Evolutionary conservation across 2,888 invertebrate genomes (phyloP).

Genomic region (Apodemia duryi): DNA sequence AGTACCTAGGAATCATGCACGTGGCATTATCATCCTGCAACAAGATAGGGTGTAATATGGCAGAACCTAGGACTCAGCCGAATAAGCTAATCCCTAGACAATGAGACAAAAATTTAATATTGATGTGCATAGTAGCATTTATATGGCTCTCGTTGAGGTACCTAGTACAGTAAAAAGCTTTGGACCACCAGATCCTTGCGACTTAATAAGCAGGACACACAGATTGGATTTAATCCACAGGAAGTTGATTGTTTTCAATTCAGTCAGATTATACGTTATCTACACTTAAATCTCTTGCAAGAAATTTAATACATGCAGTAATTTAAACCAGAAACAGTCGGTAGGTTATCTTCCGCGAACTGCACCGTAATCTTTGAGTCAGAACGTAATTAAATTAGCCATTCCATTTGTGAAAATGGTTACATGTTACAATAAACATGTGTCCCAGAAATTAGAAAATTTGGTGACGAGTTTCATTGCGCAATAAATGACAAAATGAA

Average conservation of each 20-base stretch:
- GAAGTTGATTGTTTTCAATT: not conserved
- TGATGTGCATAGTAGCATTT: too few relatives aligned
- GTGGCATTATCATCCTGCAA: too few relatives aligned
- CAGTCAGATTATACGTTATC: not conserved
- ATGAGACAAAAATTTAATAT: too few relatives aligned
- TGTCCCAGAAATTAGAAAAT: not conserved
- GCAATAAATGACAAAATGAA: too few relatives aligned
- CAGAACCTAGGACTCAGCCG: too few relatives aligned
- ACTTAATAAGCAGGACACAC: not conserved
- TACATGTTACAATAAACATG: constrained; percentile 23
- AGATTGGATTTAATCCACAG: not conserved
- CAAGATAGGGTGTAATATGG: too few relatives aligned
- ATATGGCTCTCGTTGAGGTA: too few relatives aligned
- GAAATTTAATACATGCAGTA: not conserved
- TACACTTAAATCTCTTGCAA: not conserved
- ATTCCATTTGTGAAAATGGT: constrained; percentile 30
- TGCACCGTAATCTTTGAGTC: constrained; percentile 51
- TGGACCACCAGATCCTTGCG: not conserved
- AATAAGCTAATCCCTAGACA: too few relatives aligned
- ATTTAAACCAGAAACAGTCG: not conserved
- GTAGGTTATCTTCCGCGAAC: constrained; percentile 52
- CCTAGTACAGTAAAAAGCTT: not conserved
- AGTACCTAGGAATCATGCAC: too few relatives aligned
- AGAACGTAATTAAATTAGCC: constrained; percentile 37
- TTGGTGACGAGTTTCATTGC: not conserved